phyloP scores from a whole-genome alignment of 2,888 invertebrate species.

The Lochmaea crataegi region DNA sequence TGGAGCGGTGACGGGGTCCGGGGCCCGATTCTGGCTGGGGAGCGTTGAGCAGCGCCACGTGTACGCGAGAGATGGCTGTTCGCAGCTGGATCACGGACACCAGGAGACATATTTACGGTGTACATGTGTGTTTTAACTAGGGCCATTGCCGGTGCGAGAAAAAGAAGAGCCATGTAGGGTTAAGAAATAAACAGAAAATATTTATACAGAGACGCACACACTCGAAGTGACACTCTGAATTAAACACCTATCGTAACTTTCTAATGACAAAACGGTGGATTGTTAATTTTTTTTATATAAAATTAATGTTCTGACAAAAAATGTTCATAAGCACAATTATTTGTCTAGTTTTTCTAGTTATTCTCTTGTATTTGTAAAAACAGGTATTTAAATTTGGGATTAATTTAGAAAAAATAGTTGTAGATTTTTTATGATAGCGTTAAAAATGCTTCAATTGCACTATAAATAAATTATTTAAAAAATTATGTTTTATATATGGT shows the following conservation, averaged over 20 bases:
- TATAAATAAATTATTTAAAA: no score
- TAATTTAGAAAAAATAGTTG: no score
- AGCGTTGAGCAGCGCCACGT: slow-evolving; percentile 52
- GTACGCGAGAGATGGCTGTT: slow-evolving; percentile 57
- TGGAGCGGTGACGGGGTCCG: slow-evolving; percentile 6
- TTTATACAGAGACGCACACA: slow-evolving; percentile 4
- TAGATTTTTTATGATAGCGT: no score
- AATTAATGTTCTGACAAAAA: no score
- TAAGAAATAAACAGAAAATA: slow-evolving; percentile 20
- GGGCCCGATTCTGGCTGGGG: slow-evolving; percentile 12
- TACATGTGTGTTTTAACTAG: slow-evolving; percentile 57
- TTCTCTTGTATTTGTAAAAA: no score
- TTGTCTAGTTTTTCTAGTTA: no score
- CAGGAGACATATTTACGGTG: slow-evolving; percentile 60
- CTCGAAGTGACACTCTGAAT: not conserved
- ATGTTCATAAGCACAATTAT: no score
- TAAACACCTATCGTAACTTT: not conserved
- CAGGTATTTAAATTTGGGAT: no score
- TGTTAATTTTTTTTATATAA: not conserved
- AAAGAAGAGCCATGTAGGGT: slow-evolving; percentile 19
- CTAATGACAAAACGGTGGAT: no score
- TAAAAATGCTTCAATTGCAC: no score
- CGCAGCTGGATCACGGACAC: slow-evolving; percentile 62
- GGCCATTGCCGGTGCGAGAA: not conserved
- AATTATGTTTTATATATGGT: no score